These are phyloP conservation scores for Corynorhinus townsendii DNA, from an alignment of 2,113 vertebrate genomes.

Conservation along the genomic window DNA sequence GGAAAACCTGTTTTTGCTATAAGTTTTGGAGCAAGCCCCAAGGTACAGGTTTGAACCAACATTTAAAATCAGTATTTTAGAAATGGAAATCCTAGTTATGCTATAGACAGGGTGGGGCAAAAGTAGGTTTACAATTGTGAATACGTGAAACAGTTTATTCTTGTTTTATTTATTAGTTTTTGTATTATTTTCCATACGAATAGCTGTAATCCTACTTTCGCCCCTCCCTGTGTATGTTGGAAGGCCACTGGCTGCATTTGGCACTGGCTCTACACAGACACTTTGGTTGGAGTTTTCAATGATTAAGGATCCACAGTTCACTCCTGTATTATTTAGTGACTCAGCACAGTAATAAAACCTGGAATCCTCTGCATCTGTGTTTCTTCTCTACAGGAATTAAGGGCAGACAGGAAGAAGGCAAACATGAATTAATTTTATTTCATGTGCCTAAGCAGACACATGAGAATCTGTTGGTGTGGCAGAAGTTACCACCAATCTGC, in stretches of 20 bases:
- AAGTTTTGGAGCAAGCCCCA: not conserved
- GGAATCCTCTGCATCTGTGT: conserved; percentile 31
- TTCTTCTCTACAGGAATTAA: conserved; percentile 41
- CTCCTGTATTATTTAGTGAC: conserved; percentile 58
- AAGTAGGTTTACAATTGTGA: not conserved
- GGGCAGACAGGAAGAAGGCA: conserved; percentile 65
- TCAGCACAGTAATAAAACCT: conserved; percentile 62
- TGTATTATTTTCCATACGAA: not conserved
- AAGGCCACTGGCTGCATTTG: not conserved
- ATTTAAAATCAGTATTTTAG: not conserved
- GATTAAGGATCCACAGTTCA: not conserved
- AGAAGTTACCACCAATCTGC: conserved; percentile 77
- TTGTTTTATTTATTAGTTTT: not conserved
- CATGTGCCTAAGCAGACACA: conserved; percentile 78
- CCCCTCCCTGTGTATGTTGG: not conserved
- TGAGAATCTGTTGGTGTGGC: conserved; percentile 78
- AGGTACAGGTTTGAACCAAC: not conserved
- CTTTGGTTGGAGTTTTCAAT: not conserved
- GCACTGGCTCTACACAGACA: not conserved
- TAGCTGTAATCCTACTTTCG: not conserved
- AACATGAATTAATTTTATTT: conserved; percentile 80
- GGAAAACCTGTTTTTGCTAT: not conserved
- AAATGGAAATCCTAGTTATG: not conserved
- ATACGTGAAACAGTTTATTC: not conserved
- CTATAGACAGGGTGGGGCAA: not conserved